Base-by-base conservation (phyloP, 1,140 invertebrate species). In the Hycleus cichorii region DNA sequence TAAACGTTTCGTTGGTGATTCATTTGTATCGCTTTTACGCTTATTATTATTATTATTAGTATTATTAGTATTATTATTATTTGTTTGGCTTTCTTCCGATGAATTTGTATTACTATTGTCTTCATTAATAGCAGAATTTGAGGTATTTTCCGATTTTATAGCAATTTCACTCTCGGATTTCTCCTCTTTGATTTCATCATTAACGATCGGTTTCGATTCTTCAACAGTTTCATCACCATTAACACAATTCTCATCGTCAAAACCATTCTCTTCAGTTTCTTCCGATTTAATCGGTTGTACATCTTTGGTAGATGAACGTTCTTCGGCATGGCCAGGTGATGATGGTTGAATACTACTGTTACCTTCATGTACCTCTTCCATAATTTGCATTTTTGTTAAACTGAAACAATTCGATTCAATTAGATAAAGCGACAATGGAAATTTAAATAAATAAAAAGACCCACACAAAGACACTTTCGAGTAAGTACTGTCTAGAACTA, bases 1-100 rank as follows among this genome's bases (percentile, higher is more conserved):
- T 5, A 81, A 70, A 64, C 75, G 80, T 64, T 81, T 81, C 0
- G 76, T 59, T 1, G 78, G 74, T 4, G 54, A 60, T 38, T 71
- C 66, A 3, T 71, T 69, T 10, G 49, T 55, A 12, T 71, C 70
- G 2, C 56, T 27, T 62, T 67, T 70, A 24, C 67, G 46, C 57
- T 69, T 69, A 45, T 58, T 60, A 24, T 42, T 42, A 11, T 42
- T 42, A 11, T 42, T 42, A 11, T 10, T 42, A 9, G 1, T n/a
- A 39, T 40, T 27, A 47, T 5, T 24, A 56, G 2, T 26, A 40
- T 44, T 40, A 10, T 46, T 32, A 9, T 25, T 46, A 26, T 32
- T 45, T 5, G 10, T 39, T 9, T 39, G 39, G 52, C 51, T 49
- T 55, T 63, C 59, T 56, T 60, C 48, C 4, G 40, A 11, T 10